Evolutionary conservation across 2,888 invertebrate species (phyloP), one percentile per base, ranked within the genome.

Genomic region (Drosophila tanythrix): DNA sequence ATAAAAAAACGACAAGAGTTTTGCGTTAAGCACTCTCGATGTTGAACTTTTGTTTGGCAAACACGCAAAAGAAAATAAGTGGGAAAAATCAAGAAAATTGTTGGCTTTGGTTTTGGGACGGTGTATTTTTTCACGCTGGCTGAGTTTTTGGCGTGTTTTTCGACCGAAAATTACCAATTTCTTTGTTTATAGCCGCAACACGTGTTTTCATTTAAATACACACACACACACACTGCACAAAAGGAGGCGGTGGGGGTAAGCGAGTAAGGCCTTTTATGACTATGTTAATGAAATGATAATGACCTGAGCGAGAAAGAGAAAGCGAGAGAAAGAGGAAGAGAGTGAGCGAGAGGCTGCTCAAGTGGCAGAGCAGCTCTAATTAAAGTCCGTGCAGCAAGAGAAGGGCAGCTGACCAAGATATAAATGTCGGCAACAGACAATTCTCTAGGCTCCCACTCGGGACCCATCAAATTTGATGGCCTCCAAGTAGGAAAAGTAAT

Each of bases 201-300:
- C 90, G 90, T 87, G 86, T 83, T 83, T 81, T 71, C 80, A 83
- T 83, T 89, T 81, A 74, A 74, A 77, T 67, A 70, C 55, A 61
- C 21, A 57, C 51, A 40, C 40, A 50, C 29, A 58, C 46, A 15
- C 40, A 51, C 27, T 21, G 53, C 38, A 66, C 53, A 11, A 40
- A 27, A 50, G 21, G n/a, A 15, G 31, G 25, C 36, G 1, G 29
- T 18, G 50, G 13, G 31, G 27, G 36, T 13, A 40, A 62, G 40
- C 50, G 55, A n/a, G 13, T 5, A 38, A n/a, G 27, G 55, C 56
- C 66, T 79, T 83, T 90, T 86, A 88, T 89, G 86, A 72, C 62
- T 90, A 90, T 86, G 90, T 81, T 86, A 86, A 86, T 86, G 89
- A 86, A 86, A 86, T 86, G 86, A 89, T 90, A 86, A 90, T 90